phyloP scores from a whole-genome alignment of 2,888 invertebrate genomes.

The Trissonchulus latispiculum region DNA sequence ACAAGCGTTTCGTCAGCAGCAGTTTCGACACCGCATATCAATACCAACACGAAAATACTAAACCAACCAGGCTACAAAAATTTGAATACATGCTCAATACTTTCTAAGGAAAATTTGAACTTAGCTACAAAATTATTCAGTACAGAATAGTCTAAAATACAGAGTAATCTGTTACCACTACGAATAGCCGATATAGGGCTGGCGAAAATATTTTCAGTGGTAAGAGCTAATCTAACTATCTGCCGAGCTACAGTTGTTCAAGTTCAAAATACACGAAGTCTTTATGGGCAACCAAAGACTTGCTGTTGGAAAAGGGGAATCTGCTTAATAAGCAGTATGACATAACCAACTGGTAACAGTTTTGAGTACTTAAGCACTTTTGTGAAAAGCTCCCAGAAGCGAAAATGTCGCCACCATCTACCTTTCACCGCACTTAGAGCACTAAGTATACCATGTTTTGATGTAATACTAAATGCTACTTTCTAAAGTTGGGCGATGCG shows the following conservation, averaged over 20 bases:
- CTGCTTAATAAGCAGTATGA: not conserved
- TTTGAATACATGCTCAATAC: not conserved
- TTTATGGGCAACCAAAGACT: not conserved
- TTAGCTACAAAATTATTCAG: constrained; percentile 1
- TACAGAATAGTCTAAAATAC: not conserved
- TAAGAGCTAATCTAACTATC: not conserved
- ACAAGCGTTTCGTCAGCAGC: not conserved
- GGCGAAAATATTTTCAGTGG: not conserved
- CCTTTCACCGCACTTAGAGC: not conserved
- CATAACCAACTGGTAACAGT: not conserved
- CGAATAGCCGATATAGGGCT: not conserved
- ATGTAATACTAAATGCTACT: too few species aligned
- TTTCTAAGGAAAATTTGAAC: not conserved
- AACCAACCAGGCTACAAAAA: not conserved
- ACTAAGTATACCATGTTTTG: too few species aligned
- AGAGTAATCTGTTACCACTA: not conserved
- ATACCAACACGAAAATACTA: constrained; percentile 5
- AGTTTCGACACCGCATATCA: not conserved
- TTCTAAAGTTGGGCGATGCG: too few species aligned
- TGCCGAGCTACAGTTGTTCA: not conserved
- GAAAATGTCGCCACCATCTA: not conserved
- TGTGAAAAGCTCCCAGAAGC: not conserved
- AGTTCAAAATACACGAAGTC: not conserved
- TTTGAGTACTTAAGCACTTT: not conserved
- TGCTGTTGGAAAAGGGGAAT: constrained; percentile 1